Percentiles rank a stretch among this genome's conserved stretches.
These are phyloP conservation scores for Drosophila pandora DNA, from an alignment of 1,140 invertebrate species.

Conservation along the genomic window DNA sequence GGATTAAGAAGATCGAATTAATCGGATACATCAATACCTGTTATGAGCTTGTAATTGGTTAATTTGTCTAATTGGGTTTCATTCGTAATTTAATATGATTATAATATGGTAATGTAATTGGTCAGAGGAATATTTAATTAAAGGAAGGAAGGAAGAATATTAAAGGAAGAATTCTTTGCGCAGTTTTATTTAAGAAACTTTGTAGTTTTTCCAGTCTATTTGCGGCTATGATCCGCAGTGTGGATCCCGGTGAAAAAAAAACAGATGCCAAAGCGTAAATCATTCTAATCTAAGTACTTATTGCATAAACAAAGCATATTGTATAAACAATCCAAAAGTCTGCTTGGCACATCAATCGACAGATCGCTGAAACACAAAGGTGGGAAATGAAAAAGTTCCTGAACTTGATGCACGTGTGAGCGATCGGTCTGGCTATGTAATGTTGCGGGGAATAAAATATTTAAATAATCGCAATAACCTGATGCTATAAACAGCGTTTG, in stretches of 20 bases:
- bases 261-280: constrained; percentile 26
- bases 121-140: too few relatives aligned
- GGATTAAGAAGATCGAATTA: background rate
- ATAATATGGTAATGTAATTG: too few relatives aligned
- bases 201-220: too few relatives aligned
- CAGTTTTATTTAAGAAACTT: too few relatives aligned
- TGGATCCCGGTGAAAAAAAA: constrained; percentile 2
- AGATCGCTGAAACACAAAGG: background rate
- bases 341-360: background rate
- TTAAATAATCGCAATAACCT: constrained; percentile 33
- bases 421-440: background rate
- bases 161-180: too few relatives aligned
- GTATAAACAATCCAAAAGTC: constrained; percentile 26
- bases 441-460: constrained; percentile 2
- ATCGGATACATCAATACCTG: background rate
- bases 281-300: constrained; percentile 26
- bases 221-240: background rate
- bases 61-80: too few relatives aligned
- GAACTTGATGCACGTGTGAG: constrained; percentile 5
- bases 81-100: too few relatives aligned
- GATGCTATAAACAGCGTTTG: constrained; percentile 16
- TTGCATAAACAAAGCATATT: constrained; percentile 35
- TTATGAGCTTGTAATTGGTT: background rate
- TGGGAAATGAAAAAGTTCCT: constrained; percentile 13
- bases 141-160: too few relatives aligned